These are phyloP conservation scores for Macrobrachium nipponense DNA, from an alignment of 1,140 invertebrate species.

Conservation along the genomic window DNA sequence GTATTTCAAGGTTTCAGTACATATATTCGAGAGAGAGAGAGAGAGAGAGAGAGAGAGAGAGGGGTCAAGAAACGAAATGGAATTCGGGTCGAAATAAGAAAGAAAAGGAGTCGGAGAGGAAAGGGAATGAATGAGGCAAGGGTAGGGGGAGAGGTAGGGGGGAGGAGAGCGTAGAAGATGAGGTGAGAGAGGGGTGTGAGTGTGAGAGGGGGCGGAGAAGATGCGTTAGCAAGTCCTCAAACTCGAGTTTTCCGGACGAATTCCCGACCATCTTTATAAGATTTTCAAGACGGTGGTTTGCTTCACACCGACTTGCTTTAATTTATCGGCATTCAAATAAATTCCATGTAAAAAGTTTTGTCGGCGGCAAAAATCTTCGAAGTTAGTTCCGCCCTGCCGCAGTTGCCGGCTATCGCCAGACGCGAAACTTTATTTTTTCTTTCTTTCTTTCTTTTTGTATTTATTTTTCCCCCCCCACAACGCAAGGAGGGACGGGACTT, in stretches of 20 bases:
- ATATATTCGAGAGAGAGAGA: background rate
- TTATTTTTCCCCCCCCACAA: background rate
- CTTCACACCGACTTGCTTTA: slow-evolving; percentile 44
- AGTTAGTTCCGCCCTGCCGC: slow-evolving; percentile 9
- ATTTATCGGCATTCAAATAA: slow-evolving; percentile 50
- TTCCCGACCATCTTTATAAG: slow-evolving; percentile 36
- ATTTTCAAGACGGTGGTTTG: slow-evolving; percentile 40
- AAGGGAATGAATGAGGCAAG: background rate
- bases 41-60: background rate
- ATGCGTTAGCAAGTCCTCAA: background rate
- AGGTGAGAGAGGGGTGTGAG: too few relatives aligned
- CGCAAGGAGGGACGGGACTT: background rate
- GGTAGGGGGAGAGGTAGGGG: background rate
- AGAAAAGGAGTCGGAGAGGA: background rate
- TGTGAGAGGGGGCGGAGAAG: background rate
- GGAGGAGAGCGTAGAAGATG: background rate
- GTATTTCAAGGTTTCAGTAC: too few relatives aligned
- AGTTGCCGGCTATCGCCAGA: slow-evolving; percentile 14
- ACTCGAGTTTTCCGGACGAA: slow-evolving; percentile 1
- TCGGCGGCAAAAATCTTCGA: slow-evolving; percentile 27
- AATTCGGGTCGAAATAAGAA: background rate
- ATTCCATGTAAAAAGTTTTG: slow-evolving; percentile 48
- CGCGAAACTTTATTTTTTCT: background rate
- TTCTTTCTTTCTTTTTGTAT: background rate
- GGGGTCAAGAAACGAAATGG: background rate